Percentiles rank a stretch among this genome's conserved stretches.
phyloP scores from a whole-genome alignment of 2,113 vertebrate species.

The Onychostruthus taczanowskii region DNA sequence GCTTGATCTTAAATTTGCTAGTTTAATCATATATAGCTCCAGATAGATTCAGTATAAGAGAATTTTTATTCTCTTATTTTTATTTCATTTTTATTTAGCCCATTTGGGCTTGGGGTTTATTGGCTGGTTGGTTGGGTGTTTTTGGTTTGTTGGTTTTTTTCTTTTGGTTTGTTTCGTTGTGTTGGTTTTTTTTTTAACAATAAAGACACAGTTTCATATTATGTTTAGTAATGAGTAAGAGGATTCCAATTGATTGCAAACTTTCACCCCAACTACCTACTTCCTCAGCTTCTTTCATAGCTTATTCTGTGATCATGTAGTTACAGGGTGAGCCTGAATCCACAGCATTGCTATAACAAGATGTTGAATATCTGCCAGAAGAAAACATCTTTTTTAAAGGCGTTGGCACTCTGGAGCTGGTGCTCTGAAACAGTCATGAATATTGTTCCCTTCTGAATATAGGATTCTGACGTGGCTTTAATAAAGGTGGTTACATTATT shows the following conservation, averaged over 20 bases:
- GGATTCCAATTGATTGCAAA: neutral
- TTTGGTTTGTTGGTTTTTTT: fast-evolving
- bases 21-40: neutral
- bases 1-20: neutral
- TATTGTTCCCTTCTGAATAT: slow-evolving; percentile 1
- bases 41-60: neutral
- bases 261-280: neutral
- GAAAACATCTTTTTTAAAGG: neutral
- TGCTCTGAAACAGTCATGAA: neutral
- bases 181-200: neutral
- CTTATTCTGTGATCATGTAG: neutral
- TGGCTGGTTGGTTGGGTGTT: neutral
- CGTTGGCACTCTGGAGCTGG: neutral
- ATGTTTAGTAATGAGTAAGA: neutral
- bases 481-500: neutral
- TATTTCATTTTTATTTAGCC: neutral
- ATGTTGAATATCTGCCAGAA: neutral
- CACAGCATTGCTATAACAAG: neutral
- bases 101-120: neutral
- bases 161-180: too few relatives aligned
- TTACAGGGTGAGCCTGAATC: neutral
- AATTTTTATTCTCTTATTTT: neutral
- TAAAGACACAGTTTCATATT: neutral
- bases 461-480: neutral
- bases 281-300: neutral